Evolutionary conservation across 1,140 invertebrate species (phyloP).

Genomic region (Drosophila tristis): DNA sequence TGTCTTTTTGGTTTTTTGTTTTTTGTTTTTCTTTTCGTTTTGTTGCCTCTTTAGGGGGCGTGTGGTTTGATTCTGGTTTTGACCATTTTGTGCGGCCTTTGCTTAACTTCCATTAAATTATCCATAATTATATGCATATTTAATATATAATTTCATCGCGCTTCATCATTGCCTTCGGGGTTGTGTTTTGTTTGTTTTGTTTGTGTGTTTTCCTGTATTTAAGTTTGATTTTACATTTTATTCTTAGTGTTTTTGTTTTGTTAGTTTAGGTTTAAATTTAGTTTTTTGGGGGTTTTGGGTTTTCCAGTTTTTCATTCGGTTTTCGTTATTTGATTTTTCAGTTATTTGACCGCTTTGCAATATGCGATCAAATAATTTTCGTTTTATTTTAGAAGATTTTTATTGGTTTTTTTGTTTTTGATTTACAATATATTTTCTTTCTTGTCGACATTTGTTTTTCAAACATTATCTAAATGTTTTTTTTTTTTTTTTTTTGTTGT

Average conservation of each 20-base stretch:
- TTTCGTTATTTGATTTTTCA: neutral
- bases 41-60: neutral
- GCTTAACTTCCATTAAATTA: constrained; percentile 68
- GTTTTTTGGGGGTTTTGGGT: constrained; percentile 19
- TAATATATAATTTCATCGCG: constrained; percentile 51
- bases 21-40: constrained; percentile 5
- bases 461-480: constrained; percentile 19
- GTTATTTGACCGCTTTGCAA: too few relatives aligned
- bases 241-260: constrained; percentile 52
- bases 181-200: constrained; percentile 39
- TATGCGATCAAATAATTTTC: constrained; percentile 38
- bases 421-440: constrained; percentile 62
- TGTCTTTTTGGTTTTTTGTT: constrained; percentile 31
- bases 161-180: constrained; percentile 24
- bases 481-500: constrained; percentile 13
- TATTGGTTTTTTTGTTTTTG: constrained; percentile 51
- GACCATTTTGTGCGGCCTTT: constrained; percentile 46
- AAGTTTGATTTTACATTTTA: constrained; percentile 78
- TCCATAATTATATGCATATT: constrained; percentile 71
- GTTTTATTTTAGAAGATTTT: constrained; percentile 26
- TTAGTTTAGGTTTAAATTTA: constrained; percentile 32
- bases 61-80: constrained; percentile 72
- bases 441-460: neutral
- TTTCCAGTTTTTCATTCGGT: neutral
- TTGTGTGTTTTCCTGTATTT: constrained; percentile 74